Conservation (phyloP, 2,113 vertebrate species). For the Phalacrocorax pelagicus region DNA sequence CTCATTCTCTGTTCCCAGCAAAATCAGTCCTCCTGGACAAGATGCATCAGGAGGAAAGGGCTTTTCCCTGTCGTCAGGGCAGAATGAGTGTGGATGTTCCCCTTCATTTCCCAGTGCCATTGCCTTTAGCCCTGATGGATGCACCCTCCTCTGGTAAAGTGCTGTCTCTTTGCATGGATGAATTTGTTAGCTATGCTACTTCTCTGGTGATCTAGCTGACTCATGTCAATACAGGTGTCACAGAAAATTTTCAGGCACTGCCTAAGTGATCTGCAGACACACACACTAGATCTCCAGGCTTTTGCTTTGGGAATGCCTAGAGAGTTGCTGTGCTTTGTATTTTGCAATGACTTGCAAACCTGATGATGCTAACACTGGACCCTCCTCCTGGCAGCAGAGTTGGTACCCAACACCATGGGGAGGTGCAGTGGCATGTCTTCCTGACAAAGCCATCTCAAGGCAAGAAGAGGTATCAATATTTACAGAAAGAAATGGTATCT, state of each 20-base stretch:
- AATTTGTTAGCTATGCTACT: background rate
- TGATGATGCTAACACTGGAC: background rate
- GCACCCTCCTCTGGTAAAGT: background rate
- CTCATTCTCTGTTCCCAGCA: background rate
- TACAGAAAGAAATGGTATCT: background rate
- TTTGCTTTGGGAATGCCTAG: background rate
- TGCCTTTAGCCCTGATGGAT: background rate
- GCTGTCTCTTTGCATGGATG: background rate
- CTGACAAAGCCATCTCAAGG: background rate
- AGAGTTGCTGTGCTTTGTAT: background rate
- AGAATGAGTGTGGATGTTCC: background rate
- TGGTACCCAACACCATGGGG: fast-evolving
- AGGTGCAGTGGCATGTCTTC: background rate
- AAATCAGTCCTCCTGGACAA: background rate
- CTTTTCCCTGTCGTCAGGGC: fast-evolving
- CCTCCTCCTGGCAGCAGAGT: background rate
- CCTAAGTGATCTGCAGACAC: background rate
- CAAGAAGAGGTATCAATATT: background rate
- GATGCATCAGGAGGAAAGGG: background rate
- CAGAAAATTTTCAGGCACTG: background rate
- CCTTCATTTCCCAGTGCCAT: background rate
- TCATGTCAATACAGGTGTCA: background rate
- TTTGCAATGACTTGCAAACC: background rate
- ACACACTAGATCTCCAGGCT: background rate
- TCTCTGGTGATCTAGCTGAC: background rate